A percentile compares a stretch with the other conserved stretches of the same genome.
Evolutionary conservation across 2,113 vertebrate genomes (phyloP).

Genomic region (Sphyrna mokarran): DNA sequence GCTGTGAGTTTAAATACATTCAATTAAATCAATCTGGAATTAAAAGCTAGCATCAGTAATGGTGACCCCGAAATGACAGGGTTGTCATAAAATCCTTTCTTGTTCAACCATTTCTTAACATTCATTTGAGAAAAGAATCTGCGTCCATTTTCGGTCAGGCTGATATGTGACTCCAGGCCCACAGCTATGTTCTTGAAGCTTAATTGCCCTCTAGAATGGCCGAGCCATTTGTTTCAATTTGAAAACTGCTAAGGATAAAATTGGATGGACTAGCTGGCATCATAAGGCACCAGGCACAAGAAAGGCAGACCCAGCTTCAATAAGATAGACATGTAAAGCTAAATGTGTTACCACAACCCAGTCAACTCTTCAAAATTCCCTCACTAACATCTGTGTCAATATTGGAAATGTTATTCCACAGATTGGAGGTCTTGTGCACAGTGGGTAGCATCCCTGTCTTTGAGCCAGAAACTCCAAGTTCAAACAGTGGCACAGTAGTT

Average conservation of each 20-base stretch:
- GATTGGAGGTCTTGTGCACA: not conserved
- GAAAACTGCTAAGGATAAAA: not conserved
- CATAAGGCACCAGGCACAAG: not conserved
- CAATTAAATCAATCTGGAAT: not conserved
- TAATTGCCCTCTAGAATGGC: not conserved
- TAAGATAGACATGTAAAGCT: not conserved
- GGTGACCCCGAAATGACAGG: not conserved
- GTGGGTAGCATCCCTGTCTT: too few relatives aligned
- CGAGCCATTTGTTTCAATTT: not conserved
- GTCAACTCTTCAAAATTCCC: not conserved
- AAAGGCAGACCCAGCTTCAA: not conserved
- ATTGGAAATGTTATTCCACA: not conserved
- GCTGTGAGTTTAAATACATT: not conserved
- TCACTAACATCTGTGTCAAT: not conserved
- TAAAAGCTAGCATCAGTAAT: not conserved
- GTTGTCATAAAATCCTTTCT: not conserved
- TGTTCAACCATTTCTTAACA: not conserved
- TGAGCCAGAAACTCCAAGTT: too few relatives aligned
- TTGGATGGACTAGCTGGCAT: not conserved
- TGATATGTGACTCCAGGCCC: not conserved
- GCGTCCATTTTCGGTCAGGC: not conserved
- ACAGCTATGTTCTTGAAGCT: not conserved
- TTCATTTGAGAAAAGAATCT: not conserved
- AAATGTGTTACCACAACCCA: not conserved
- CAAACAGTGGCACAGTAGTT: too few relatives aligned